Evolutionary conservation across 2,888 invertebrate genomes (phyloP), one percentile per base, ranked within the genome.

Genomic region (Drosophila histrio): DNA sequence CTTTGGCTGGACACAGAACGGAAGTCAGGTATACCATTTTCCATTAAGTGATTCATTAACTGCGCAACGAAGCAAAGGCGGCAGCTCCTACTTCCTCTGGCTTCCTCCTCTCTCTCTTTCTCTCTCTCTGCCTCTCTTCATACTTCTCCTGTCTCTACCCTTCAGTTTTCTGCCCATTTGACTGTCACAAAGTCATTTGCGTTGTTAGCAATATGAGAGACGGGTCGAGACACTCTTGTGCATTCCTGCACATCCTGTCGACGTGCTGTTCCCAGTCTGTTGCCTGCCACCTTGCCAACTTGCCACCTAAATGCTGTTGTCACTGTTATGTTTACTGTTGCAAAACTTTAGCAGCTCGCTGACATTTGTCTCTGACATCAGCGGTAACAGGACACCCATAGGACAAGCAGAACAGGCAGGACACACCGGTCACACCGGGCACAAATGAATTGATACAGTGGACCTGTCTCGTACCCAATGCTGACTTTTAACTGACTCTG

Each of bases 11-110:
- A 62, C 60, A 43, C 64, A 49, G 68, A 56, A 56, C 88, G 83
- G 87, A 81, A 87, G 79, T 72, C 64, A 65, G 74, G 60, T 64
- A 65, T 56, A 72, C 56, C 76, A 68, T 76, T 84, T 87, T 78
- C 87, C 87, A 84, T 84, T 84, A 87, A 75, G 76, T 84, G 83
- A 84, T 84, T 88, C 88, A 84, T 84, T 84, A 84, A 84, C 80
- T 77, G 77, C 66, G 39, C 83, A 67, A 68, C 67, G 66, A 61
- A 67, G 62, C 64, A 50, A 26, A 28, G 39, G 49, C 32, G 39
- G 11, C 15, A 7, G 13, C 28, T 17, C 9, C 34, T n/a, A n/a
- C n/a, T n/a, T 32, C 32, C 5, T n/a, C 19, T n/a, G 26, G 30
- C 11, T 21, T 34, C 9, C 32, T 54, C 3, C 8, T 17, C 19